Conservation (phyloP, 2,888 invertebrate genomes). For the Meiosimyza decipiens region DNA sequence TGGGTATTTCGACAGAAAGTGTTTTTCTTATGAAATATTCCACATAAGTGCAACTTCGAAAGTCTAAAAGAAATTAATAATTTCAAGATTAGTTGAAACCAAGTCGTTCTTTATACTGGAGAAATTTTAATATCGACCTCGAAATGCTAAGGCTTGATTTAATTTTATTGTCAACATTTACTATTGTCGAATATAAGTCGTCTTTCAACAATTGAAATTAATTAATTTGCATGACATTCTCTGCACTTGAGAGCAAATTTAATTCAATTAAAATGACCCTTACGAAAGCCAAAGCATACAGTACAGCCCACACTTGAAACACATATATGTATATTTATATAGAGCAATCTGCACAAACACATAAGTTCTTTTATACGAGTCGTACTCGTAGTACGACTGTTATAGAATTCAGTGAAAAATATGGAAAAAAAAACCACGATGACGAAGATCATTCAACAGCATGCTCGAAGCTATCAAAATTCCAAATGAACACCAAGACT, state of each 20-base stretch:
- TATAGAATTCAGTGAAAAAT: background rate
- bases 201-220: constrained; percentile 23
- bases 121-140: too few relatives aligned
- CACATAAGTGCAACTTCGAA: too few relatives aligned
- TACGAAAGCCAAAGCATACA: background rate
- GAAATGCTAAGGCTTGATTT: too few relatives aligned
- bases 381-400: background rate
- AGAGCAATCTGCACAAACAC: background rate
- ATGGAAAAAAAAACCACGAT: constrained; percentile 1
- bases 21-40: too few relatives aligned
- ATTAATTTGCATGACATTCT: constrained; percentile 52
- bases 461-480: constrained; percentile 20
- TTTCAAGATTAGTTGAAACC: too few relatives aligned
- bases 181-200: background rate
- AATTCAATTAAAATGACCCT: constrained; percentile 53
- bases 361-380: constrained; percentile 12
- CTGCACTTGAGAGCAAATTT: constrained; percentile 53
- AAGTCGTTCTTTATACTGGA: too few relatives aligned
- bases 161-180: too few relatives aligned
- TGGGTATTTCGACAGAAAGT: too few relatives aligned
- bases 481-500: constrained; percentile 52
- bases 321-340: background rate
- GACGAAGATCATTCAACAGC: constrained; percentile 28
- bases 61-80: too few relatives aligned
- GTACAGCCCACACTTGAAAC: background rate